A percentile compares a stretch with the other conserved stretches of the same genome.
Conservation (phyloP, 2,797 vertebrate species). For the Tamandua tetradactyla region DNA sequence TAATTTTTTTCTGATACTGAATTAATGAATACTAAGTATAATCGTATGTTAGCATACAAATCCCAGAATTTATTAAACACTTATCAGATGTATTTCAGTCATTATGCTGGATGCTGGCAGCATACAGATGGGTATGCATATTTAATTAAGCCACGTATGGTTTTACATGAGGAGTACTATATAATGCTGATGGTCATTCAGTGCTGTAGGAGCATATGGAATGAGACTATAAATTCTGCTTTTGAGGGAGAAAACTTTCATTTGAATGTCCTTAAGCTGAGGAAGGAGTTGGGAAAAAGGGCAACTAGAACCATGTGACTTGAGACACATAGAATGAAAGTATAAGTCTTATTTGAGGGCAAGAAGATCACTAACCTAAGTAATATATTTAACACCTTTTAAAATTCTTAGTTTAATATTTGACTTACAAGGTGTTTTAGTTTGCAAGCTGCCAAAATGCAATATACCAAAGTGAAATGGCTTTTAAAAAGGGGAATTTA, state of each 20-base stretch:
- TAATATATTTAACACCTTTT: not conserved
- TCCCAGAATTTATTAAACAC: not conserved
- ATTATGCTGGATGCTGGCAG: not conserved
- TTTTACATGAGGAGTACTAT: slow-evolving; percentile 8
- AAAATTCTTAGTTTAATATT: slow-evolving; percentile 13
- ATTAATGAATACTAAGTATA: not conserved
- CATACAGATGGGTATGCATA: not conserved
- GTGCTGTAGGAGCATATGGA: not conserved
- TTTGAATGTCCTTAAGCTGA: slow-evolving; percentile 4
- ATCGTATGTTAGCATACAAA: not conserved
- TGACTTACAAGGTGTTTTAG: too few species aligned
- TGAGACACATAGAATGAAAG: not conserved
- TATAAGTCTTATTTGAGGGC: not conserved
- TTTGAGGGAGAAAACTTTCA: not conserved
- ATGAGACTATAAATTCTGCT: slow-evolving; percentile 5
- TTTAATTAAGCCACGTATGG: slow-evolving; percentile 40
- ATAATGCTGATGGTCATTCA: not conserved
- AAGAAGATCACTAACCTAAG: slow-evolving; percentile 26
- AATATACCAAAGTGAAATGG: too few species aligned
- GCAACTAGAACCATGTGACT: not conserved
- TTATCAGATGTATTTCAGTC: not conserved
- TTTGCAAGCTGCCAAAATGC: too few species aligned
- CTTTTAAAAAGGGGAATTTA: too few species aligned
- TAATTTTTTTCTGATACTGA: not conserved
- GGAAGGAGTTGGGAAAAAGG: not conserved